Percentiles rank a stretch among this genome's conserved stretches.
These are phyloP conservation scores for Caenorhabditis inopinata DNA, from an alignment of 1,140 invertebrate genomes.

Conservation along the genomic window DNA sequence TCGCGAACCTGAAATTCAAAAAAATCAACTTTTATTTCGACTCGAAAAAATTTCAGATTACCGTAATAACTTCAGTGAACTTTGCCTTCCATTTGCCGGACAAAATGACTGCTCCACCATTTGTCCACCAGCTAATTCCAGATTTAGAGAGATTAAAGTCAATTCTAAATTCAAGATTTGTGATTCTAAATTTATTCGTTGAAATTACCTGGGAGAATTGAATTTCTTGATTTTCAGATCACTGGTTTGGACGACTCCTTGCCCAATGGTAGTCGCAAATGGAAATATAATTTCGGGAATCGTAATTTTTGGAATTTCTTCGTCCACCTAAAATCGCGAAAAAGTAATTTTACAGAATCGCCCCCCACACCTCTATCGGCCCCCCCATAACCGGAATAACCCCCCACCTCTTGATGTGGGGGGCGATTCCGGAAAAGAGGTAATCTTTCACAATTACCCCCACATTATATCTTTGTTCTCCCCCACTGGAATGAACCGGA, in stretches of 20 bases:
- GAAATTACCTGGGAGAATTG: conserved; percentile 52
- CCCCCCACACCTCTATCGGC: no score
- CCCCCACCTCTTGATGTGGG: no score
- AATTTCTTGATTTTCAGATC: conserved; percentile 57
- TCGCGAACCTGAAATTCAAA: conserved; percentile 14
- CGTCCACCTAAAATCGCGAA: conserved; percentile 48
- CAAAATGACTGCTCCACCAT: conserved; percentile 55
- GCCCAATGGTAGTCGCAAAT: conserved; percentile 57
- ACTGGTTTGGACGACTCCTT: conserved; percentile 51
- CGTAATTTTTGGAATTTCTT: conserved; percentile 57
- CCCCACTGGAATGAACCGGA: no score
- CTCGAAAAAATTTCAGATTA: conserved; percentile 38
- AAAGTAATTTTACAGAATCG: no score
- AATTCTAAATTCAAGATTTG: conserved; percentile 41
- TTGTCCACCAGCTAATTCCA: conserved; percentile 55
- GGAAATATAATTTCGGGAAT: conserved; percentile 57
- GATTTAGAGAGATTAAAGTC: conserved; percentile 54
- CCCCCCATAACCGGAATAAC: no score
- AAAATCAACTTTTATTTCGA: not conserved
- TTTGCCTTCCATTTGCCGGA: conserved; percentile 59
- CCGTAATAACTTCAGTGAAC: conserved; percentile 54
- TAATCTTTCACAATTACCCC: no score
- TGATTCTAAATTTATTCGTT: no score
- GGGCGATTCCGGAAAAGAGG: no score
- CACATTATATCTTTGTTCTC: no score